These are phyloP conservation scores for Pangasius macronema DNA, from an alignment of 2,797 vertebrate genomes.

Conservation along the genomic window DNA sequence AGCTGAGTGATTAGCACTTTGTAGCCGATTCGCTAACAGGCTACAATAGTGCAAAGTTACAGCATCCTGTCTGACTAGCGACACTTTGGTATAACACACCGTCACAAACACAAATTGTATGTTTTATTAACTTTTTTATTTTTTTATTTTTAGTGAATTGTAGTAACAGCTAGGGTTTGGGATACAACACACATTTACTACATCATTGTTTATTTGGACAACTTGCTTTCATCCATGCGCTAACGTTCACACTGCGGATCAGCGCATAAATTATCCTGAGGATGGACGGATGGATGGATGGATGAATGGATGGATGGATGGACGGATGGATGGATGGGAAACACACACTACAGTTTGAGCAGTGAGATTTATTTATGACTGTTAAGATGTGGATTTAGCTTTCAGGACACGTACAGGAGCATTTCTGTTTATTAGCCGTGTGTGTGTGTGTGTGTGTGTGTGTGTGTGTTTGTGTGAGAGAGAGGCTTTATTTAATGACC, in stretches of 20 bases:
- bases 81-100: neutral
- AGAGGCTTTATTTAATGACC: neutral
- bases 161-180: neutral
- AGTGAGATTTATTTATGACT: conserved; percentile 12
- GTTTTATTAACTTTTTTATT: neutral
- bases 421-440: neutral
- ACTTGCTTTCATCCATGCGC: neutral
- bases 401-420: neutral
- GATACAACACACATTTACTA: neutral
- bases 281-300: too few relatives aligned
- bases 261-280: neutral
- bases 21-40: neutral
- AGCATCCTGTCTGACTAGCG: neutral
- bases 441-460: conserved; percentile 3
- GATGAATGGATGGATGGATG: too few relatives aligned
- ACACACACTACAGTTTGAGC: neutral
- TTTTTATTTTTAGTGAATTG: neutral
- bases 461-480: neutral
- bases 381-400: conserved; percentile 24
- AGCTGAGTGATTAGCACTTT: neutral
- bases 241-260: neutral
- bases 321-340: neutral
- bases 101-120: neutral
- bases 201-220: neutral
- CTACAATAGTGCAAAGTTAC: neutral